A percentile compares a stretch with the other conserved stretches of the same genome.
Conservation (phyloP, 2,888 invertebrate genomes). For the Galeruca laticollis region DNA sequence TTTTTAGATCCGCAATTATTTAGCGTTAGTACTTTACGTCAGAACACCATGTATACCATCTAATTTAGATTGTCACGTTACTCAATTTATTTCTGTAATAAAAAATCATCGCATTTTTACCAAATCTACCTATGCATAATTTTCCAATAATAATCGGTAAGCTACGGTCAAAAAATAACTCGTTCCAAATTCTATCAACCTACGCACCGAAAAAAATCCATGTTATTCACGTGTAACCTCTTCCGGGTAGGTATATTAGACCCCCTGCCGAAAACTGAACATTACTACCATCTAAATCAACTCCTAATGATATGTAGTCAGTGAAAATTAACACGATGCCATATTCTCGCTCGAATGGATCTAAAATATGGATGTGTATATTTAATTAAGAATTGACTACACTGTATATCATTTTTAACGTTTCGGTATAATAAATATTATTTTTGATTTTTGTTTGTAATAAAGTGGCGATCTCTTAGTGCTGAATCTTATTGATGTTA, state of each 20-base stretch:
- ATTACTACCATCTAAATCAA: conserved; percentile 27
- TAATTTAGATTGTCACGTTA: no score
- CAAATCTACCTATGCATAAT: conserved; percentile 21
- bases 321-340: conserved; percentile 19
- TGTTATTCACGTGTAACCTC: conserved; percentile 23
- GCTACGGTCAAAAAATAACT: conserved; percentile 18
- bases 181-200: conserved; percentile 21
- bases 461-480: not conserved
- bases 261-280: conserved; percentile 27
- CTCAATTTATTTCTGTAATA: no score
- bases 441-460: conserved; percentile 1
- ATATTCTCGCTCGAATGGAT: conserved; percentile 22
- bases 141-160: conserved; percentile 22
- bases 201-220: conserved; percentile 22
- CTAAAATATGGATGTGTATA: not conserved
- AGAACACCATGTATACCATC: no score
- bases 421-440: not conserved
- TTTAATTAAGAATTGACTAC: conserved; percentile 9
- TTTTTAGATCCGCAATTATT: no score
- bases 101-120: not conserved
- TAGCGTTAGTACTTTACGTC: no score
- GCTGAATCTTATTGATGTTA: no score
- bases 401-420: conserved; percentile 8
- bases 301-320: conserved; percentile 29
- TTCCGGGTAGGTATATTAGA: conserved; percentile 27